Conservation (phyloP, 53 echinoderm and acorn worm species). For the Zoroaster sp. region DNA sequence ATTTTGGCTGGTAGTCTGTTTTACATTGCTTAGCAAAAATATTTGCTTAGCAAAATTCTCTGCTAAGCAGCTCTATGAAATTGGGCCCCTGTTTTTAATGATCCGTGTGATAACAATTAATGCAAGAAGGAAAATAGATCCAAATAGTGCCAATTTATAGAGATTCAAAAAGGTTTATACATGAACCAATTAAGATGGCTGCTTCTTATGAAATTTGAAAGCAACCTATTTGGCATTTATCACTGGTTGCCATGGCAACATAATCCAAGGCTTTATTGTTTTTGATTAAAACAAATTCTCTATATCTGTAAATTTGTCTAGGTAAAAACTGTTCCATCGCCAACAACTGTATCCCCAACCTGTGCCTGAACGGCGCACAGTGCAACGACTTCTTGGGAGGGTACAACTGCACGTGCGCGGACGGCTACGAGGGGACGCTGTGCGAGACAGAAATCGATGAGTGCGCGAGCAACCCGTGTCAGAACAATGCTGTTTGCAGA, state of each 20-base stretch:
- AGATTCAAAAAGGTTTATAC: background rate
- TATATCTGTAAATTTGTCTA: background rate
- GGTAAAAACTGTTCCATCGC: slow-evolving; percentile 97
- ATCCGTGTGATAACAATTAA: background rate
- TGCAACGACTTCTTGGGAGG: slow-evolving; percentile 76
- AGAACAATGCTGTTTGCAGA: slow-evolving; percentile 42
- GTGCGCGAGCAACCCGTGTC: slow-evolving; percentile 59
- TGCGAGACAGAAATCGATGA: slow-evolving; percentile 68
- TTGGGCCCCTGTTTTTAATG: no score
- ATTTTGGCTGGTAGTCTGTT: no score
- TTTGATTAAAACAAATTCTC: background rate
- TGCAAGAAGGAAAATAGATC: background rate
- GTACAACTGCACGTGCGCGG: slow-evolving; percentile 75
- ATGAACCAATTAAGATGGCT: background rate
- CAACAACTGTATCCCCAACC: slow-evolving; percentile 88
- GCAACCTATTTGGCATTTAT: background rate
- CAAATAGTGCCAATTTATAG: background rate
- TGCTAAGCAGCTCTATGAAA: no score
- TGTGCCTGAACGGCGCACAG: slow-evolving; percentile 65
- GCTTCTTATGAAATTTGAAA: background rate
- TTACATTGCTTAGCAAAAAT: no score
- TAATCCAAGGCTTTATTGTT: background rate
- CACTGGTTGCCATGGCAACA: background rate
- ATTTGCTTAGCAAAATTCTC: no score
- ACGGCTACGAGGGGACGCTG: slow-evolving; percentile 65